Evolutionary conservation across 2,888 invertebrate species (phyloP).

Genomic region (Lordiphosa andalusiaca): DNA sequence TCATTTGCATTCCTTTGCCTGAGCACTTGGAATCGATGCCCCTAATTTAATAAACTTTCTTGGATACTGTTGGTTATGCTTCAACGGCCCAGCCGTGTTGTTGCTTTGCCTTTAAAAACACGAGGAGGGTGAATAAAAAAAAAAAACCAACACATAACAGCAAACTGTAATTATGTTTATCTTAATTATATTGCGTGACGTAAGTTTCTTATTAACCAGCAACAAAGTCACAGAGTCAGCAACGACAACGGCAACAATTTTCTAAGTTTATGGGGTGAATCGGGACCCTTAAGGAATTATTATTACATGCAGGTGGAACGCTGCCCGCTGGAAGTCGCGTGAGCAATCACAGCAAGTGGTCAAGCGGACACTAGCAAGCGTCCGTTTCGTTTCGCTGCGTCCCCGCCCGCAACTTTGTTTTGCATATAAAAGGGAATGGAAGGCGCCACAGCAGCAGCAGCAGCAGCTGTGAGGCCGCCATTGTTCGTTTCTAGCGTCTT

Average conservation of each 20-base stretch:
- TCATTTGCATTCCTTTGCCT: no score
- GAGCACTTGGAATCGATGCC: no score
- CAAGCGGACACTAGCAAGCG: constrained; percentile 49
- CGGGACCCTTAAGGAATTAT: constrained; percentile 49
- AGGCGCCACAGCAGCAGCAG: constrained; percentile 25
- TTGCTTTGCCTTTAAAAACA: constrained; percentile 35
- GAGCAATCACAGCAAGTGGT: constrained; percentile 57
- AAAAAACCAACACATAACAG: constrained; percentile 42
- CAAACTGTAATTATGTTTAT: constrained; percentile 73
- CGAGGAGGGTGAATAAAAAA: constrained; percentile 19
- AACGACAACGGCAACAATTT: constrained; percentile 36
- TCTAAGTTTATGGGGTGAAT: constrained; percentile 32
- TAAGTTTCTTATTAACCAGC: constrained; percentile 67
- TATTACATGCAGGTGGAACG: constrained; percentile 42
- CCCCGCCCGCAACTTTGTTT: constrained; percentile 46
- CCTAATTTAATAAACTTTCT: constrained; percentile 5
- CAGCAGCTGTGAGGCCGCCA: constrained; percentile 20
- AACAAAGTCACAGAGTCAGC: constrained; percentile 62
- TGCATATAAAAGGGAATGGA: constrained; percentile 61
- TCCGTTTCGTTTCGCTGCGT: constrained; percentile 37
- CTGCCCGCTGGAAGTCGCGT: constrained; percentile 46
- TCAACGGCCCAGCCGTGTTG: constrained; percentile 33
- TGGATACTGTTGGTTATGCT: constrained; percentile 34
- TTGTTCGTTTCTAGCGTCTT: constrained; percentile 47
- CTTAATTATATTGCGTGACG: constrained; percentile 75